Evolutionary conservation across 2,113 vertebrate species (phyloP).

Genomic region (Mesocricetus auratus): DNA sequence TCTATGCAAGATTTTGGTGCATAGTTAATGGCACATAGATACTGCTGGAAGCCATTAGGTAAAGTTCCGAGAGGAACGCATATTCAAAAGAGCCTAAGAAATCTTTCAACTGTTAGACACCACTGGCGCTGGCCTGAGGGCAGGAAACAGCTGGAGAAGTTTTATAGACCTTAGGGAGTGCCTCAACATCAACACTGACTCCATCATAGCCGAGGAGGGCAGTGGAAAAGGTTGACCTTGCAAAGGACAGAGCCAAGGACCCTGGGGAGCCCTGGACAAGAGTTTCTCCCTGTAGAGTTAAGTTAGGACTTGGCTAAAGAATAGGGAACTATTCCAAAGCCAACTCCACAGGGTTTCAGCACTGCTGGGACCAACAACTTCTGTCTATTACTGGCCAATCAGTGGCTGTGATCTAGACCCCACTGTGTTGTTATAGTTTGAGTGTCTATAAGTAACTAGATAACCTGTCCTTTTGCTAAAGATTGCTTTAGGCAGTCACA

Average conservation of each 20-base stretch:
- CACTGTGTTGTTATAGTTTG: background rate
- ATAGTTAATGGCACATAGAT: too few species aligned
- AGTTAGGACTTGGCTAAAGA: background rate
- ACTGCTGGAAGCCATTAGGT: too few species aligned
- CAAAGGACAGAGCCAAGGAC: background rate
- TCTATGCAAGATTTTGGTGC: background rate
- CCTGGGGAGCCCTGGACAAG: background rate
- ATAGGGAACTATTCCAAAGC: background rate
- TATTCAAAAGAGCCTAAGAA: background rate
- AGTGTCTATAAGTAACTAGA: background rate
- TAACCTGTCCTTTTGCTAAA: background rate
- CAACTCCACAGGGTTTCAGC: background rate
- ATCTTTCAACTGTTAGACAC: background rate
- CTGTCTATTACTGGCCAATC: rapidly evolving
- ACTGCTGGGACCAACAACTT: background rate
- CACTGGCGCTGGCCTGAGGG: background rate
- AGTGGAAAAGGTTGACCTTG: conserved; percentile 16
- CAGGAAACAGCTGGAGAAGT: background rate
- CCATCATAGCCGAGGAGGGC: background rate
- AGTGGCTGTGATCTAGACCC: background rate
- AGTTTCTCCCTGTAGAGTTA: background rate
- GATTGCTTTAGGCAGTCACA: background rate
- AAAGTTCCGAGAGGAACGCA: background rate
- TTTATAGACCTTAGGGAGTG: background rate
- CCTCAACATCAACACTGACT: background rate